Evolutionary conservation across 1,140 invertebrate species (phyloP).

Genomic region (Belonocnema kinseyi): DNA sequence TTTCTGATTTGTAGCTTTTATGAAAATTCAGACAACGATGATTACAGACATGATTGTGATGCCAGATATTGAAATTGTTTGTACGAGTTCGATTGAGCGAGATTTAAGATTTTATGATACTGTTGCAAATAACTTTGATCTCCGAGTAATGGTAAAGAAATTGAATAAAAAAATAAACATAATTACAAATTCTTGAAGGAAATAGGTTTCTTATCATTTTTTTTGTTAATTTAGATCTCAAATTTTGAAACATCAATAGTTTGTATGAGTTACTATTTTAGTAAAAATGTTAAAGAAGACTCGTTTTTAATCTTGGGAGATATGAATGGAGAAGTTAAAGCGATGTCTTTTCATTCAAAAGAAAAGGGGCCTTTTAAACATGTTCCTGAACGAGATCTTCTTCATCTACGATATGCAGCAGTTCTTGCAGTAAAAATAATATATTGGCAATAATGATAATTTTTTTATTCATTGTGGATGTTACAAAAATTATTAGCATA

Average conservation of each 20-base stretch:
- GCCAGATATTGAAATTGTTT: constrained; percentile 82
- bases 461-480: constrained; percentile 17
- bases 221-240: constrained; percentile 70
- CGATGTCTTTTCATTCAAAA: constrained; percentile 78
- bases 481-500: not conserved
- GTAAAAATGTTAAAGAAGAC: constrained; percentile 75
- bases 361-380: constrained; percentile 82
- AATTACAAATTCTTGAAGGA: constrained; percentile 30
- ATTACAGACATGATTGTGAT: constrained; percentile 81
- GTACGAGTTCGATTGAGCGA: constrained; percentile 81
- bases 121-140: constrained; percentile 81
- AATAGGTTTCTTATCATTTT: constrained; percentile 32
- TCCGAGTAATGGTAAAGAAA: constrained; percentile 74
- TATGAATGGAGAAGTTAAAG: constrained; percentile 79
- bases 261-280: constrained; percentile 81
- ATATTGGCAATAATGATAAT: not conserved
- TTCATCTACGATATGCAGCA: constrained; percentile 77
- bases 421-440: constrained; percentile 71
- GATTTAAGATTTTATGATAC: constrained; percentile 85
- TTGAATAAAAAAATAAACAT: constrained; percentile 13
- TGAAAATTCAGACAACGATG: constrained; percentile 78
- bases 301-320: constrained; percentile 82
- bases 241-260: constrained; percentile 60
- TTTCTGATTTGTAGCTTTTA: constrained; percentile 64
- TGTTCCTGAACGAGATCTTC: constrained; percentile 76